Conservation (phyloP, 2,797 vertebrate species). For the Sarcophilus harrisii region DNA sequence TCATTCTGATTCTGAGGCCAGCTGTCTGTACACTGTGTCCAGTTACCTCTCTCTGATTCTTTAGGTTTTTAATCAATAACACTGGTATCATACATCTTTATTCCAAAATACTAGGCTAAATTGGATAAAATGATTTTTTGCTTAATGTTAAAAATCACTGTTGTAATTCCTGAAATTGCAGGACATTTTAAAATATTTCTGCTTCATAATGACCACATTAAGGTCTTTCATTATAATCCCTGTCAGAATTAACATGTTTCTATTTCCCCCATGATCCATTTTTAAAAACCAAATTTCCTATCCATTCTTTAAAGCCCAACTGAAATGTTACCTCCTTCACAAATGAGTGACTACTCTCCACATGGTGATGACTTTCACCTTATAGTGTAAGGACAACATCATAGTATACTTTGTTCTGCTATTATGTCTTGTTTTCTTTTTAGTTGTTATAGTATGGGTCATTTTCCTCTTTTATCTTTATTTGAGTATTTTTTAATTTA, state of each 20-base stretch:
- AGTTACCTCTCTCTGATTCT: background rate
- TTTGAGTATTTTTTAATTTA: no score
- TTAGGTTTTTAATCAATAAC: background rate
- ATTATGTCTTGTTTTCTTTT: background rate
- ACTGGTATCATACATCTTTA: background rate
- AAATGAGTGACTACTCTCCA: background rate
- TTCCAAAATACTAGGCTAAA: background rate
- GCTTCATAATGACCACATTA: background rate
- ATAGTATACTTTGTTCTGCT: background rate
- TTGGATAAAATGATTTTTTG: background rate
- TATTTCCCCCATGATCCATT: background rate
- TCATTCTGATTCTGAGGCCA: background rate
- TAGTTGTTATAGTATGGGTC: no score
- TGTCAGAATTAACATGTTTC: background rate
- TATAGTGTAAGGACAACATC: background rate
- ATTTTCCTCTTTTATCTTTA: no score
- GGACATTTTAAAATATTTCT: background rate
- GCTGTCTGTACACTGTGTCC: background rate
- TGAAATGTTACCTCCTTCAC: background rate
- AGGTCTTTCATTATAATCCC: background rate
- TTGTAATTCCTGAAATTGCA: background rate
- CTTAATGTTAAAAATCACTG: background rate
- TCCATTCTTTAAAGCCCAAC: background rate
- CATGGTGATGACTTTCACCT: background rate
- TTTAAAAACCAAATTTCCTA: background rate